Percentiles rank a stretch among this genome's conserved stretches.
Evolutionary conservation across 2,113 vertebrate genomes (phyloP).

Genomic region (Oncorhynchus nerka): DNA sequence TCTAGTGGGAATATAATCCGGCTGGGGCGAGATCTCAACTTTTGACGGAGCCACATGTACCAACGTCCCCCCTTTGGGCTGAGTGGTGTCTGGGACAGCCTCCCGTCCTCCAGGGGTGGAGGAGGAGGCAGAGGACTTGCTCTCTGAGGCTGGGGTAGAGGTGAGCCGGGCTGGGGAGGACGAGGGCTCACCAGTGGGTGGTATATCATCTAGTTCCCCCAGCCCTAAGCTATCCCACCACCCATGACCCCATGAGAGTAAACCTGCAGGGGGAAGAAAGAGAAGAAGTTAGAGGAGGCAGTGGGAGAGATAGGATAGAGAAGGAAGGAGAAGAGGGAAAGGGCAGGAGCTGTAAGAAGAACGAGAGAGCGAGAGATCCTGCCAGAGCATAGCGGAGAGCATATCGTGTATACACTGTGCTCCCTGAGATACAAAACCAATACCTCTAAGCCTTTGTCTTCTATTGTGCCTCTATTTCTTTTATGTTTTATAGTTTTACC

Average conservation of each 20-base stretch:
- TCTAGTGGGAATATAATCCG: conserved; percentile 40
- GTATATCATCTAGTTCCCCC: neutral
- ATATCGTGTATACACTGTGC: conserved; percentile 21
- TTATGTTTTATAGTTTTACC: conserved; percentile 7
- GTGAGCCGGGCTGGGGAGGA: neutral
- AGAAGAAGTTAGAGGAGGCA: neutral
- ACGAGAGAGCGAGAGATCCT: conserved; percentile 13
- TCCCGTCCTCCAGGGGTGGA: neutral
- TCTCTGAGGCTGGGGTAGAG: neutral
- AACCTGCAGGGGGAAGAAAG: conserved; percentile 34
- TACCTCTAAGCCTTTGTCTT: conserved; percentile 9
- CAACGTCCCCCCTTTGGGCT: conserved; percentile 38
- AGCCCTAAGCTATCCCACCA: neutral
- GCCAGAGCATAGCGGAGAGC: conserved; percentile 16
- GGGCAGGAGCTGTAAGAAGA: neutral
- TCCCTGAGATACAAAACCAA: conserved; percentile 44
- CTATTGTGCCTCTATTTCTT: conserved; percentile 22
- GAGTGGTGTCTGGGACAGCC: conserved; percentile 19
- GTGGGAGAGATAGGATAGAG: neutral
- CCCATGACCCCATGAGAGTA: neutral
- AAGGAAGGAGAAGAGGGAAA: neutral
- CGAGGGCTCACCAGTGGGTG: neutral
- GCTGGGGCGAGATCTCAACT: conserved; percentile 44
- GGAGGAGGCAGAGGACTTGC: neutral
- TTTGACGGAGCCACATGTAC: conserved; percentile 30